A percentile compares a stretch with the other conserved stretches of the same genome.
These are phyloP conservation scores for Petaurus breviceps DNA, from an alignment of 2,113 vertebrate genomes.

Conservation along the genomic window DNA sequence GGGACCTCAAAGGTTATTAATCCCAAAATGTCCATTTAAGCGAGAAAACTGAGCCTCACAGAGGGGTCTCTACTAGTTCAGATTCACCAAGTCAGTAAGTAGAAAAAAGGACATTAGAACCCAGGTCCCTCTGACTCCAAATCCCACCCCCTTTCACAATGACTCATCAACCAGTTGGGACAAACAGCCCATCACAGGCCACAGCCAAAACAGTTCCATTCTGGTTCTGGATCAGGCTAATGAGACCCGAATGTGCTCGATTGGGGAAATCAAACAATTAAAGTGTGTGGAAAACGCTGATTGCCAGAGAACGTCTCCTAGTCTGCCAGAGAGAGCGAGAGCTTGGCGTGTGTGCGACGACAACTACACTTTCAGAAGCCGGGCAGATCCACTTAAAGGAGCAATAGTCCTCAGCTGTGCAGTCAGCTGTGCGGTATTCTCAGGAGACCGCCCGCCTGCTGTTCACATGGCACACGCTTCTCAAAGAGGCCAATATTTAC, in stretches of 20 bases:
- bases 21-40: not conserved
- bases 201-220: not conserved
- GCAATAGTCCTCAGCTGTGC: conserved; percentile 7
- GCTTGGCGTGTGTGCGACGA: not conserved
- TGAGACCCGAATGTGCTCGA: not conserved
- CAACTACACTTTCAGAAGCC: not conserved
- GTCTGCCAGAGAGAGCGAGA: not conserved
- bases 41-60: not conserved
- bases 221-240: not conserved
- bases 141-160: not conserved
- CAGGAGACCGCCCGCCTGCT: not conserved
- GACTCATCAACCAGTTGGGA: fast-evolving
- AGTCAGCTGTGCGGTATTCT: not conserved
- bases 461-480: conserved; percentile 4
- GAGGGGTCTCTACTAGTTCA: not conserved
- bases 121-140: not conserved
- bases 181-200: not conserved
- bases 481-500: not conserved
- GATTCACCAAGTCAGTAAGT: not conserved
- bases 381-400: not conserved
- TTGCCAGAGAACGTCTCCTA: not conserved
- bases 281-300: not conserved
- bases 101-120: not conserved
- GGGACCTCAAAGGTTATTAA: not conserved
- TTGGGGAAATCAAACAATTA: not conserved